phyloP scores from a whole-genome alignment of 2,797 vertebrate species.

The Chrysocyon brachyurus region DNA sequence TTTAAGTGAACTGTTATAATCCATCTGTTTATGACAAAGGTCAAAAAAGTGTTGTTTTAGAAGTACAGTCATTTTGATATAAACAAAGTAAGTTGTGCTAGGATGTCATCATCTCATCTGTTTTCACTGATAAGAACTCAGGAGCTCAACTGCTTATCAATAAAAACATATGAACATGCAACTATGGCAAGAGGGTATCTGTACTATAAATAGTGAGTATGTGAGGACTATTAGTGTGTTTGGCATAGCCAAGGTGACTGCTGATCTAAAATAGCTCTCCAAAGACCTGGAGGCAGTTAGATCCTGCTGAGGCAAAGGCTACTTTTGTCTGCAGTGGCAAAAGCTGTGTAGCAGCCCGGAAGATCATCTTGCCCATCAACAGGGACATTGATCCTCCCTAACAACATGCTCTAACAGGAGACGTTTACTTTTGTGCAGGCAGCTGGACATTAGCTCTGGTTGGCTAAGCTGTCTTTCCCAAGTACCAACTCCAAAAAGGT shows the following conservation, averaged over 20 bases:
- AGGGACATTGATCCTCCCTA: background rate
- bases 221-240: background rate
- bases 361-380: background rate
- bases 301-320: background rate
- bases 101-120: background rate
- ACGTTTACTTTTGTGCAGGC: background rate
- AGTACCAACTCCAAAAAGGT: background rate
- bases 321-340: background rate
- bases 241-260: background rate
- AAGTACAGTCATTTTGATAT: background rate
- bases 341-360: accelerated
- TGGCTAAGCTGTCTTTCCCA: background rate
- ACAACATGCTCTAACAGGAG: background rate
- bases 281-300: background rate
- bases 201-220: background rate
- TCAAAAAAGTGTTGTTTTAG: background rate
- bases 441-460: background rate
- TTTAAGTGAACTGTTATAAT: background rate
- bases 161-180: background rate
- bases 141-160: background rate
- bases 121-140: background rate
- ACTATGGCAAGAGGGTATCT: background rate
- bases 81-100: background rate
- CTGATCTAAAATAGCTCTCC: background rate
- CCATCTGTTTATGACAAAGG: background rate